A percentile compares a stretch with the other conserved stretches of the same genome.
These are phyloP conservation scores for Chrosomus eos DNA, from an alignment of 2,797 vertebrate genomes.

Conservation along the genomic window DNA sequence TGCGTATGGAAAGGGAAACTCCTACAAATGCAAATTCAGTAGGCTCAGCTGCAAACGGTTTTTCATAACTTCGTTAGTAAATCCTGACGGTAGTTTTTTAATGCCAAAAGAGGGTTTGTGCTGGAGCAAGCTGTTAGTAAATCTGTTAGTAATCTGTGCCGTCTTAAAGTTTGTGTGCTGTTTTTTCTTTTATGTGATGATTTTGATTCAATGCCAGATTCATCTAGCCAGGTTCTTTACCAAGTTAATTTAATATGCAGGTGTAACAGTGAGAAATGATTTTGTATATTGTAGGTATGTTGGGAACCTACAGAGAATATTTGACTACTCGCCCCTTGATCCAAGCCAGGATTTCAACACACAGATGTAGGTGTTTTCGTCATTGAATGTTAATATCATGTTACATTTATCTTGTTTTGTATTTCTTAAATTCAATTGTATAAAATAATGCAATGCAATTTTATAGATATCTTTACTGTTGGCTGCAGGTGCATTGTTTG, in stretches of 20 bases:
- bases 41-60: too few relatives aligned
- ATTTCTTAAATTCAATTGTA: not conserved
- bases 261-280: not conserved
- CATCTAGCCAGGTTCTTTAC: not conserved
- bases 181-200: not conserved
- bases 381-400: constrained; percentile 2
- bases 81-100: too few relatives aligned
- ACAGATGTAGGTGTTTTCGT: constrained; percentile 88
- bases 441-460: not conserved
- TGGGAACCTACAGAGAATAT: constrained; percentile 96
- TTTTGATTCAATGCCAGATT: not conserved
- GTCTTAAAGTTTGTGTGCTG: not conserved
- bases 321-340: constrained; percentile 96
- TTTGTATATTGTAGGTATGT: constrained; percentile 84
- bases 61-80: too few relatives aligned
- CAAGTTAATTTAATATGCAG: not conserved
- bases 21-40: too few relatives aligned
- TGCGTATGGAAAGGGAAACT: too few relatives aligned
- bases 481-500: not conserved
- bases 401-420: not conserved
- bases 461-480: not conserved
- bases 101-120: too few relatives aligned
- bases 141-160: too few relatives aligned
- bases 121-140: too few relatives aligned
- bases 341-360: constrained; percentile 97